Percentiles rank a stretch among this genome's conserved stretches.
phyloP scores from a whole-genome alignment of 2,888 invertebrate genomes.

The Xylophagus ater region DNA sequence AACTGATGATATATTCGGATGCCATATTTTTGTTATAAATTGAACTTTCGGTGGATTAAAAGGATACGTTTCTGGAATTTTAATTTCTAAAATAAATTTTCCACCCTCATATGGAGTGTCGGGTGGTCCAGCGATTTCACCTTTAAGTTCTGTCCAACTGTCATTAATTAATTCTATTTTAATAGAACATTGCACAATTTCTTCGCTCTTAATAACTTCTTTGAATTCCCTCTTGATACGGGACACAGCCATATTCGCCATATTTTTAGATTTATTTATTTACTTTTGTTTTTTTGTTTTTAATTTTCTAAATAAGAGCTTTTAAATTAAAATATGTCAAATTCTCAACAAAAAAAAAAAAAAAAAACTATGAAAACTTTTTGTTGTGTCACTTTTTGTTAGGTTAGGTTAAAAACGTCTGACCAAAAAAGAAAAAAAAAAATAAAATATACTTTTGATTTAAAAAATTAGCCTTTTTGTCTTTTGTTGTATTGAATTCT shows the following conservation, averaged over 20 bases:
- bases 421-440: too few species aligned
- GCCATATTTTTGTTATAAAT: constrained; percentile 98
- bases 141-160: constrained; percentile 81
- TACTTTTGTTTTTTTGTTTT: background rate
- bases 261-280: too few species aligned
- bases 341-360: background rate
- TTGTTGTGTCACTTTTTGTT: background rate
- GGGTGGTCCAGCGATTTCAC: constrained; percentile 94
- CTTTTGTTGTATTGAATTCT: too few species aligned
- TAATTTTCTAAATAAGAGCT: background rate
- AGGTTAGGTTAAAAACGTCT: too few species aligned
- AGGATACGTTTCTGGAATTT: constrained; percentile 97
- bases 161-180: constrained; percentile 85
- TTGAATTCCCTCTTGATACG: constrained; percentile 96
- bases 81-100: constrained; percentile 85
- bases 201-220: constrained; percentile 96
- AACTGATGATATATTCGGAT: constrained; percentile 98
- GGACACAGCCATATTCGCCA: constrained; percentile 94
- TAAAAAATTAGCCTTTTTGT: too few species aligned
- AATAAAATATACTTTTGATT: too few species aligned
- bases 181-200: constrained; percentile 80
- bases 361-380: background rate
- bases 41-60: constrained; percentile 98
- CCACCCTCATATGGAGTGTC: constrained; percentile 99
- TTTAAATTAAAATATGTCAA: background rate